Evolutionary conservation across 2,797 vertebrate species (phyloP), one percentile per base, ranked within the genome.

Genomic region (Hafferia zeledoni): DNA sequence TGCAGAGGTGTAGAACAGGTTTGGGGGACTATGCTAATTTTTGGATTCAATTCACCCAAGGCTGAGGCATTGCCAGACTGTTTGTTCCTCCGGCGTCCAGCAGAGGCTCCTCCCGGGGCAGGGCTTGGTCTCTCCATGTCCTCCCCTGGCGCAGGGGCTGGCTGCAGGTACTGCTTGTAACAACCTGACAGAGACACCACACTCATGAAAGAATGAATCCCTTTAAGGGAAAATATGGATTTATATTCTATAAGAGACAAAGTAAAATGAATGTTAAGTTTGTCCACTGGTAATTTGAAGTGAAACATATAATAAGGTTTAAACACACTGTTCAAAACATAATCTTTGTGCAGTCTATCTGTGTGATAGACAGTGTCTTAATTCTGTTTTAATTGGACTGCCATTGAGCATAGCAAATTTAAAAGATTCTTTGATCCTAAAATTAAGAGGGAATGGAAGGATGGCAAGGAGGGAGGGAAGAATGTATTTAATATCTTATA

Each of bases 41-140:
- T 3, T 5, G 8, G 11, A 5, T 1, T 47, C 8, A 33, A 46
- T 6, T 13, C 27, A 4, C 2, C 2, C 4, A 5, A n/a, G 25
- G 28, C 20, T 3, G 1, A 3, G 37, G 4, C 37, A 17, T 1
- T 1, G 17, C 4, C 15, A 6, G 8, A 10, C 19, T 31, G 4
- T 33, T 35, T 19, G 59, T 14, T 57, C 7, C 30, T 5, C 24
- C 11, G 0, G 0, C 16, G 30, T 46, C 14, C 44, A 24, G 24
- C 24, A 23, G 37, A 23, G 3, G 19, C 50, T 30, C 44, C 2
- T 5, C 31, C 61, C 0, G 1, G 19, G 30, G 27, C 0, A 0
- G 5, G 23, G 19, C 56, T 11, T 5, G 1, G 1, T 5, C 5
- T 15, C 8, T 2, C 28, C 19, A 0, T 1, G 1, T 5, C 2